Conservation (phyloP, 1,140 invertebrate species). For the Ruditapes philippinarum region DNA sequence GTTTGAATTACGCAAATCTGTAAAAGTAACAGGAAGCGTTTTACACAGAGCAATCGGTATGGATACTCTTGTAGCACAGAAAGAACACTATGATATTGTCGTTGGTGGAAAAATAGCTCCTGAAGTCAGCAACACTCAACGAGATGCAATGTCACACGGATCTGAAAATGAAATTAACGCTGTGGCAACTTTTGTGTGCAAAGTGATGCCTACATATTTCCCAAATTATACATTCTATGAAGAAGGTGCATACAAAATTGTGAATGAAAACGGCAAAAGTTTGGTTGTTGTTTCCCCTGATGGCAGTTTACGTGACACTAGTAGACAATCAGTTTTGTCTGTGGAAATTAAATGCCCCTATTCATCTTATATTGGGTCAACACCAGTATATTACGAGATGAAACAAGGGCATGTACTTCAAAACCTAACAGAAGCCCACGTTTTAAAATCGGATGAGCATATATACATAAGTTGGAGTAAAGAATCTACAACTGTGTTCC, state of each 20-base stretch:
- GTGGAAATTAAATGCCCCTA: constrained; percentile 48
- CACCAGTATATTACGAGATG: constrained; percentile 26
- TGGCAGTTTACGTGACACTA: background rate
- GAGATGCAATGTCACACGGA: constrained; percentile 22
- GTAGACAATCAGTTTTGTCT: background rate
- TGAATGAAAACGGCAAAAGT: background rate
- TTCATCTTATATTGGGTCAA: background rate
- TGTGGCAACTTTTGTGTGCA: constrained; percentile 7
- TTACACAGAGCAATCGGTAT: background rate
- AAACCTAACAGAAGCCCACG: background rate
- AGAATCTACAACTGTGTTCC: background rate
- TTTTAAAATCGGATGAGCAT: background rate
- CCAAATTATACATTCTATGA: constrained; percentile 14
- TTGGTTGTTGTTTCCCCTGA: constrained; percentile 19
- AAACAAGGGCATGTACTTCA: constrained; percentile 20
- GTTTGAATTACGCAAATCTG: background rate
- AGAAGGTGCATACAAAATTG: constrained; percentile 28
- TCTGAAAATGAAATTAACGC: constrained; percentile 1
- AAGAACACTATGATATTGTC: constrained; percentile 12
- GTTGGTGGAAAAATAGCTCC: background rate
- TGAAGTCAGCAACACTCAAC: background rate
- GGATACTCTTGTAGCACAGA: background rate
- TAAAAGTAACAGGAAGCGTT: constrained; percentile 32
- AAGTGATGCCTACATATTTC: background rate
- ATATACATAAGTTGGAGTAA: background rate